These are phyloP conservation scores for Tyrannus savana DNA, from an alignment of 2,113 vertebrate species.

Conservation along the genomic window DNA sequence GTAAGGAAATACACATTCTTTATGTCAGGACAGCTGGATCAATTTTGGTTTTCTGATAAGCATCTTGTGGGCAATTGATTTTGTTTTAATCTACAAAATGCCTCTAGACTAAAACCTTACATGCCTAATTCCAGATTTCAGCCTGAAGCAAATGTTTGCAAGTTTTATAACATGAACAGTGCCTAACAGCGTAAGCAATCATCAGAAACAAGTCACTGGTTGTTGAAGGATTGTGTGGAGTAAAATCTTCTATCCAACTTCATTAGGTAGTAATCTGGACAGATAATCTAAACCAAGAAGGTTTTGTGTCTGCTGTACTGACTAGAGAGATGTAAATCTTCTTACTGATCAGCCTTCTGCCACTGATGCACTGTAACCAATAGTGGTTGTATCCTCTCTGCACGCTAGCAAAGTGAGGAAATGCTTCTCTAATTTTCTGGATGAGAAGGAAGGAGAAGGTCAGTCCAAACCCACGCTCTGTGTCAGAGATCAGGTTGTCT, in stretches of 20 bases:
- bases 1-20: neutral
- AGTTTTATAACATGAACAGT: neutral
- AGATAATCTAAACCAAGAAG: neutral
- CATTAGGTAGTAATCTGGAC: neutral
- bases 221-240: neutral
- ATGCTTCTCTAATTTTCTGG: neutral
- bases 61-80: conserved; percentile 17
- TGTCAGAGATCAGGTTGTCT: neutral
- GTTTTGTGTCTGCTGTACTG: neutral
- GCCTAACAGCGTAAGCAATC: neutral
- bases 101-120: neutral
- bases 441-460: neutral
- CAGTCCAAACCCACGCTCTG: neutral
- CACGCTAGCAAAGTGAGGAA: neutral
- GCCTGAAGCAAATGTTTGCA: neutral
- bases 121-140: neutral
- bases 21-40: neutral
- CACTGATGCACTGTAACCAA: neutral
- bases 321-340: neutral
- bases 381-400: neutral
- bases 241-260: neutral
- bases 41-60: conserved; percentile 58
- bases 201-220: neutral
- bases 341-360: neutral
- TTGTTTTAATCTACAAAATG: conserved; percentile 18